phyloP scores from a whole-genome alignment of 2,113 vertebrate genomes.

The Chaetodon auriga region DNA sequence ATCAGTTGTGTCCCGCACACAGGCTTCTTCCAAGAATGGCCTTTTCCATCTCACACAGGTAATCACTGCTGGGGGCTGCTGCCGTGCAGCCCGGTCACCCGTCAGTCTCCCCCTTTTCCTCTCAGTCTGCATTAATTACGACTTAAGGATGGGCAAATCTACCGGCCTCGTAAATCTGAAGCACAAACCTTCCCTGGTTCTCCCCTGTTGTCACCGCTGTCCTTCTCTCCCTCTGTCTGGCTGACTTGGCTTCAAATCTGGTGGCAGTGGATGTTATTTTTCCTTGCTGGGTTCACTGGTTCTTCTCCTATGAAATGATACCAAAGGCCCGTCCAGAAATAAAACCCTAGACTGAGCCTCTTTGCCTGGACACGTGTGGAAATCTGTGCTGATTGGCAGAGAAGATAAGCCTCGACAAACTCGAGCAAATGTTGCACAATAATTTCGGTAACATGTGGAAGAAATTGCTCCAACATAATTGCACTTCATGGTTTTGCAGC shows the following conservation, averaged over 20 bases:
- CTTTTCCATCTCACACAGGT: conserved; percentile 86
- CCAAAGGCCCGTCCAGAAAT: conserved; percentile 61
- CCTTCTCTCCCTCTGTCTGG: conserved; percentile 63
- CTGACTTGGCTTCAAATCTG: conserved; percentile 69
- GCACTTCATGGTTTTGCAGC: not conserved
- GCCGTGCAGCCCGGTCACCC: conserved; percentile 54
- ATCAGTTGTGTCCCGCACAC: conserved; percentile 84
- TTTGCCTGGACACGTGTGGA: conserved; percentile 53
- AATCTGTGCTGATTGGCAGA: conserved; percentile 38
- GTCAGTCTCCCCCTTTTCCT: conserved; percentile 50
- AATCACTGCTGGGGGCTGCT: conserved; percentile 64
- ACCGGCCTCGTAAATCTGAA: conserved; percentile 52
- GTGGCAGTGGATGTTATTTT: conserved; percentile 65
- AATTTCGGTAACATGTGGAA: not conserved
- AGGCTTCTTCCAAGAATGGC: conserved; percentile 86
- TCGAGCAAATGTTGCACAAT: not conserved
- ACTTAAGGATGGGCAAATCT: conserved; percentile 51
- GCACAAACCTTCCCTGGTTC: conserved; percentile 59
- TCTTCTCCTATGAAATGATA: conserved; percentile 60
- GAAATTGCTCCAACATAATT: not conserved
- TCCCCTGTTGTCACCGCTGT: conserved; percentile 56
- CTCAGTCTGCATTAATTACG: conserved; percentile 44
- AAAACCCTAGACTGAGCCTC: conserved; percentile 36
- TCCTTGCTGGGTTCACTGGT: conserved; percentile 63
- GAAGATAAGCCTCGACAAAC: not conserved